A percentile compares a stretch with the other conserved stretches of the same genome.
These are phyloP conservation scores for Naja naja DNA, from an alignment of 2,113 vertebrate genomes.

Conservation along the genomic window DNA sequence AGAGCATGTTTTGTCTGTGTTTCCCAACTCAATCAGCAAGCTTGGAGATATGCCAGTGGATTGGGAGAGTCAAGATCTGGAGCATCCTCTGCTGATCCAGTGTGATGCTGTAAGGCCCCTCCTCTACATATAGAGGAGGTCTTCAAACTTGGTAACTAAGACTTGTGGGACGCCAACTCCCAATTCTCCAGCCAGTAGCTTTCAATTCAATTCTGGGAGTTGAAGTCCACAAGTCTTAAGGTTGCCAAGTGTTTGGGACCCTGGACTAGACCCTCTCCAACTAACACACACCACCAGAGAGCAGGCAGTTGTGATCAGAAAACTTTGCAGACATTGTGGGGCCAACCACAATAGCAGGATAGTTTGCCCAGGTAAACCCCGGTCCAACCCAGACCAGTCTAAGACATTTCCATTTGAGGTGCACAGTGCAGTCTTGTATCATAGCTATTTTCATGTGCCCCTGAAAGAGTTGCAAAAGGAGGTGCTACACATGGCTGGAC, in stretches of 20 bases:
- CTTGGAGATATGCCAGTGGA: background rate
- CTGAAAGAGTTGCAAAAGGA: background rate
- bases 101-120: background rate
- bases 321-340: background rate
- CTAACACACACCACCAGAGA: background rate
- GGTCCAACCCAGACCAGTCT: background rate
- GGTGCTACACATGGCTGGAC: background rate
- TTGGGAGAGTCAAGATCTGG: background rate
- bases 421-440: background rate
- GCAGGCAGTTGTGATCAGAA: background rate
- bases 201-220: too few species aligned
- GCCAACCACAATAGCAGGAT: background rate
- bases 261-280: background rate
- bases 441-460: background rate
- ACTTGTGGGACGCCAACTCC: too few species aligned
- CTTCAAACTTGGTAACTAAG: too few species aligned
- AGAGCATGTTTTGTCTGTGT: background rate
- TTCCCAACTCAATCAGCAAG: background rate
- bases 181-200: too few species aligned
- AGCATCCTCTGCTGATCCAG: background rate
- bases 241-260: too few species aligned
- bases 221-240: too few species aligned
- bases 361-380: background rate
- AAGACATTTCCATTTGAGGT: background rate
- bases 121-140: background rate